Evolutionary conservation across 92 coral and sea anemone genomes (phyloP).

Genomic region (Actinernus sp.): DNA sequence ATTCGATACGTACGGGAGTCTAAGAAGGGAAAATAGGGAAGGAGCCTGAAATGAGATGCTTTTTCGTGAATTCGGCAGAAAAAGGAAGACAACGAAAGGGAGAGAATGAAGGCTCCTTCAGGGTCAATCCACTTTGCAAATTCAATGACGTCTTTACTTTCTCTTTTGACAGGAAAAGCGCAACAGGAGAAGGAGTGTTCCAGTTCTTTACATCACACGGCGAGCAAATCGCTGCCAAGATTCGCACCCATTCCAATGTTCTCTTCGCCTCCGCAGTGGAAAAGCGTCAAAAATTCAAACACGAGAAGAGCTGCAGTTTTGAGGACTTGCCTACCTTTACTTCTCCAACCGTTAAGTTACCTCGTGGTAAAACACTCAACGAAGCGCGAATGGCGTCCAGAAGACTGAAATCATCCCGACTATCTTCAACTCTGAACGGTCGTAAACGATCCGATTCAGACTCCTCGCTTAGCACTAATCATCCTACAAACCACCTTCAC

Average conservation of each 20-base stretch:
- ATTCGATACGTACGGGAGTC: too few relatives aligned
- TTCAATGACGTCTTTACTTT: background rate
- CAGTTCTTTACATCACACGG: slow-evolving; percentile 79
- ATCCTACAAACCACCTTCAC: background rate
- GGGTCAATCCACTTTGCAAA: too few relatives aligned
- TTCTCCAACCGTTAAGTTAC: background rate
- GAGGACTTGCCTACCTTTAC: slow-evolving; percentile 6
- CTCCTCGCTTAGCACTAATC: background rate
- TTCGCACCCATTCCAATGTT: slow-evolving; percentile 56
- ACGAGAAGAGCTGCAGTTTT: slow-evolving; percentile 19
- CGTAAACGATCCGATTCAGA: background rate
- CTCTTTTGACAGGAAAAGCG: slow-evolving; percentile 56
- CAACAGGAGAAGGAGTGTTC: slow-evolving; percentile 85
- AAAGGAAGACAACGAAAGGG: too few relatives aligned
- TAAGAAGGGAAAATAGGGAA: too few relatives aligned
- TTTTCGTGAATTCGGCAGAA: too few relatives aligned
- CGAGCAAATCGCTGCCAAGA: slow-evolving; percentile 61
- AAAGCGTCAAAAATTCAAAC: slow-evolving; percentile 52
- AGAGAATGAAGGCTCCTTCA: too few relatives aligned
- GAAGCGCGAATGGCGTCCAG: background rate
- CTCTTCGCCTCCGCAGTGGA: slow-evolving; percentile 41
- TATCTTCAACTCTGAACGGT: background rate
- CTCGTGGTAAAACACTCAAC: background rate
- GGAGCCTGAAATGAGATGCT: too few relatives aligned
- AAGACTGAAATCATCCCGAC: background rate